Percentiles rank a stretch among this genome's conserved stretches.
phyloP scores from a whole-genome alignment of 1,140 invertebrate genomes.

The Pseudobourletiella spinata region DNA sequence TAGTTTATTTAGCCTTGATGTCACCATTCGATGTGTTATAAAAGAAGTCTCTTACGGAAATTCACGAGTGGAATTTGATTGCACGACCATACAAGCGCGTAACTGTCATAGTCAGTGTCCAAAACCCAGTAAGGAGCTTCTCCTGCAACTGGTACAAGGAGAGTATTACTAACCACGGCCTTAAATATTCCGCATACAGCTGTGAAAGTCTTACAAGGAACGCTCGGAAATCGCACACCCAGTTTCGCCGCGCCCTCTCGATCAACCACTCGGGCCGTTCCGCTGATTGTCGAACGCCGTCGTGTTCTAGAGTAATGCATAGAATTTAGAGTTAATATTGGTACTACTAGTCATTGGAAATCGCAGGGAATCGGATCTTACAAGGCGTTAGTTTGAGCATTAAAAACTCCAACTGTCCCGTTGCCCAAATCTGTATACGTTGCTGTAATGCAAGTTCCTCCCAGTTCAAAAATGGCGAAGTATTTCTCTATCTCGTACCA shows the following conservation, averaged over 20 bases:
- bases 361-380: background rate
- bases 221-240: conserved; percentile 49
- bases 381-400: conserved; percentile 9
- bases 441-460: conserved; percentile 19
- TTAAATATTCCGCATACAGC: background rate
- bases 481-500: conserved; percentile 36
- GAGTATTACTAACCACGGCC: too few species aligned
- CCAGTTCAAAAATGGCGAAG: conserved; percentile 27
- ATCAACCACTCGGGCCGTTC: conserved; percentile 47
- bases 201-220: conserved; percentile 1
- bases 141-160: conserved; percentile 1
- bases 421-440: conserved; percentile 20
- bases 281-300: conserved; percentile 48
- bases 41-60: conserved; percentile 48
- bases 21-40: background rate
- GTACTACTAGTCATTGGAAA: background rate
- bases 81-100: conserved; percentile 67
- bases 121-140: conserved; percentile 58
- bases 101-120: conserved; percentile 66
- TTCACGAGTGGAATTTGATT: conserved; percentile 53
- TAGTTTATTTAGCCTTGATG: background rate
- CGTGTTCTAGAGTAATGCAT: conserved; percentile 49
- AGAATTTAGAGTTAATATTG: background rate
- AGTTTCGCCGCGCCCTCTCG: conserved; percentile 46
- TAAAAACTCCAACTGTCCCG: conserved; percentile 21